Conservation (phyloP, 2,888 invertebrate species). For the Zele albiditarsus region DNA sequence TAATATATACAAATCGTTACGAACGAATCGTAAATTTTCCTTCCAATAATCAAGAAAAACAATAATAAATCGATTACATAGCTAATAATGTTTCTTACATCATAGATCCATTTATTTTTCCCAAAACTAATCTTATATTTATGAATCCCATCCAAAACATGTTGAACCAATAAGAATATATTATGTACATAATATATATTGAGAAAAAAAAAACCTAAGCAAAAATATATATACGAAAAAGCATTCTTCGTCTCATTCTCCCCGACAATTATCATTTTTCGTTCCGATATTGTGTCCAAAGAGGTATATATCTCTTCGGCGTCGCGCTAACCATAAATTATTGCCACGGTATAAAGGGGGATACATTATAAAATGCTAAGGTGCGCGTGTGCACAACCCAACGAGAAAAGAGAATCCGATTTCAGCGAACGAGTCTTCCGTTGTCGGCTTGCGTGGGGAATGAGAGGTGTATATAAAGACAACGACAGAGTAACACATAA, state of each 20-base stretch:
- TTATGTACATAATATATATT: not conserved
- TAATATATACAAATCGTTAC: no score
- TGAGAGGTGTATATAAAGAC: not conserved
- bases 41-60: no score
- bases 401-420: slow-evolving; percentile 7
- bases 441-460: not conserved
- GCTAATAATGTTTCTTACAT: not conserved
- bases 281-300: slow-evolving; percentile 39
- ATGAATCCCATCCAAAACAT: not conserved
- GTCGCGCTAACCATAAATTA: slow-evolving; percentile 40
- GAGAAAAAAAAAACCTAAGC: not conserved
- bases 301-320: slow-evolving; percentile 37
- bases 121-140: not conserved
- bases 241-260: not conserved
- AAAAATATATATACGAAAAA: not conserved
- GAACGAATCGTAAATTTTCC: no score
- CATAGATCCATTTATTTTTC: not conserved
- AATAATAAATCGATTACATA: no score
- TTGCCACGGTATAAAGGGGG: slow-evolving; percentile 26
- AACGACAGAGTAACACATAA: not conserved
- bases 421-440: slow-evolving; percentile 1
- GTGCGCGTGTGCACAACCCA: slow-evolving; percentile 2
- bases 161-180: not conserved
- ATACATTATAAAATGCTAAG: slow-evolving; percentile 38
- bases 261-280: slow-evolving; percentile 44